These are phyloP conservation scores for Colinus virginianus DNA, from an alignment of 2,113 vertebrate genomes.

Conservation along the genomic window DNA sequence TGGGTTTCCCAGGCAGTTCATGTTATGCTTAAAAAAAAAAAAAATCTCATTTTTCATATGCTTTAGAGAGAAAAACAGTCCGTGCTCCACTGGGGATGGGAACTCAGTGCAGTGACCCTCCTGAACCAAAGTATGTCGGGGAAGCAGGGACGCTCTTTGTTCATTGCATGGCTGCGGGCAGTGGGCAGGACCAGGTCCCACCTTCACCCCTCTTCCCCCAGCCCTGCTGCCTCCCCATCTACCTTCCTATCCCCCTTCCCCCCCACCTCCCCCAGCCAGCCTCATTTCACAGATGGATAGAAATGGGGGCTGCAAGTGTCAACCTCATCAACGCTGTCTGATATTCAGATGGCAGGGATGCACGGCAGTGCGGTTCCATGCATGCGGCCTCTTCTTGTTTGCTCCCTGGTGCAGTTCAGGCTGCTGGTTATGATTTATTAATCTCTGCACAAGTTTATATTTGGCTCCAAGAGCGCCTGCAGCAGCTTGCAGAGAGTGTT, in stretches of 20 bases:
- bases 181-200: background rate
- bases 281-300: background rate
- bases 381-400: background rate
- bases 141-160: background rate
- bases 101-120: background rate
- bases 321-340: background rate
- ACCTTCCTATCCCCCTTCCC: no score
- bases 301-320: background rate
- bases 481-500: background rate
- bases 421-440: background rate
- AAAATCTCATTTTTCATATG: constrained; percentile 34
- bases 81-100: background rate
- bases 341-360: background rate
- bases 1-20: constrained; percentile 73
- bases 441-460: background rate
- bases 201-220: background rate
- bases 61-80: constrained; percentile 38
- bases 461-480: background rate
- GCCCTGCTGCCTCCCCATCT: background rate
- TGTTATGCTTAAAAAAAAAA: background rate
- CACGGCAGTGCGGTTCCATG: background rate
- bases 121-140: background rate
- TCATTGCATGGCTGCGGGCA: background rate
- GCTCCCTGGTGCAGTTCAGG: background rate
- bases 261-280: background rate